phyloP scores from a whole-genome alignment of 2,797 vertebrate species.

The Pempheris klunzingeri region DNA sequence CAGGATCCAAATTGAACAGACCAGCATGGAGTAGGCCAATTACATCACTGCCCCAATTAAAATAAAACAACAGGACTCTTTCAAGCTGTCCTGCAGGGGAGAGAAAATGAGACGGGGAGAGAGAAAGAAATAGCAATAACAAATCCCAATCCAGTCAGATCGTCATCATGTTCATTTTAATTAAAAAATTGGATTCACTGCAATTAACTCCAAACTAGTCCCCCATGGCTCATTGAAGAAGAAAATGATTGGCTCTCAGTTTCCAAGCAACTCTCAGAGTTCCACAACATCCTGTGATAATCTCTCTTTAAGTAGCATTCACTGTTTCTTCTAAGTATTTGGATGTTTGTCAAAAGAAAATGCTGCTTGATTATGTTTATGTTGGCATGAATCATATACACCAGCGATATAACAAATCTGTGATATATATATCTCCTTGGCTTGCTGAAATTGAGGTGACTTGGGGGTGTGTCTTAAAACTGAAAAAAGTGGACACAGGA shows the following conservation, averaged over 20 bases:
- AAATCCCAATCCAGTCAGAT: conserved; percentile 84
- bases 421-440: conserved; percentile 19
- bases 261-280: conserved; percentile 71
- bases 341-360: conserved; percentile 58
- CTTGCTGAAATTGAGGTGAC: conserved; percentile 17
- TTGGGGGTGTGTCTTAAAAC: conserved; percentile 14
- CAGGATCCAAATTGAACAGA: conserved; percentile 80
- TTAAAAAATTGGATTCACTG: conserved; percentile 85
- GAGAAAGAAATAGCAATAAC: conserved; percentile 79
- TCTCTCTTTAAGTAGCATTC: conserved; percentile 57
- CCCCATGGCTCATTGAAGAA: conserved; percentile 75
- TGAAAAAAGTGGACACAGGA: conserved; percentile 33
- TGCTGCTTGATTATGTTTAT: conserved; percentile 36
- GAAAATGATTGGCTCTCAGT: conserved; percentile 77
- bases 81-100: conserved; percentile 85
- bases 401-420: conserved; percentile 16
- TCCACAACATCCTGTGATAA: conserved; percentile 69
- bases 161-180: conserved; percentile 85
- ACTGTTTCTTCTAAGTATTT: conserved; percentile 55
- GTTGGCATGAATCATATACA: conserved; percentile 30
- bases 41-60: conserved; percentile 86
- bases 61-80: conserved; percentile 87
- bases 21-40: conserved; percentile 84
- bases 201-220: conserved; percentile 86
- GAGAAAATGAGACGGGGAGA: conserved; percentile 78